Evolutionary conservation across 2,113 vertebrate species (phyloP), one percentile per base, ranked within the genome.

Genomic region (Thomomys bottae): DNA sequence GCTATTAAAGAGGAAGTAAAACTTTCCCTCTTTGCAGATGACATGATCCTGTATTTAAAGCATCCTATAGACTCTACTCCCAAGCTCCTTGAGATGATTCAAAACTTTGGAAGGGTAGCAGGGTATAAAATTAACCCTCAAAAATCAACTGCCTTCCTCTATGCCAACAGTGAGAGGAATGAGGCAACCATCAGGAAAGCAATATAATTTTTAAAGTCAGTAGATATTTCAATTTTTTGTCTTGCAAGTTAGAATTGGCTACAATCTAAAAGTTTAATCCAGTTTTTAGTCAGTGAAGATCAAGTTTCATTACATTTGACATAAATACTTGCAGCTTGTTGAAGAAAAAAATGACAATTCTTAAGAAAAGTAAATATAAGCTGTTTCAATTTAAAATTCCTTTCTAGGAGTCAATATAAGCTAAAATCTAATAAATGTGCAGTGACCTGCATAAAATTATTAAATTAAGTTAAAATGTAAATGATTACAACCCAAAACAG

Each of bases 221-320:
- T 54, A 54, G 49, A 54, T 15, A 67, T 61, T 72, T 83, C 86
- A 26, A 36, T 23, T 68, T 68, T 94, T 54, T 32, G 38, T 42
- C 84, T 91, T 84, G 57, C 64, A 66, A 87, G 64, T 23, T 34
- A 61, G 89, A 84, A 34, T 70, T 87, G 85, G 21, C 8, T 61
- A 78, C 49, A 90, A 38, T 34, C 12, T 24, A 36, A 40, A 85
- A 45, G 18, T 5, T 38, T 66, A 36, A 8, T 5, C 36, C 32
- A 71, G 54, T 77, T 87, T 49, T 90, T 49, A 90, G 34, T 26
- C 9, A 49, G 18, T 54, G 12, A 54, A 54, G 49, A 54, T 54
- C 12, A 54, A 17, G 49, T 17, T 17, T 54, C 49, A 54, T 54
- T 17, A 10, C 18, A 54, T 54, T 54, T 54, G 15, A 17, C 4